Evolutionary conservation across 2,888 invertebrate genomes (phyloP), one percentile per base, ranked within the genome.

Genomic region (Pterostichus niger): DNA sequence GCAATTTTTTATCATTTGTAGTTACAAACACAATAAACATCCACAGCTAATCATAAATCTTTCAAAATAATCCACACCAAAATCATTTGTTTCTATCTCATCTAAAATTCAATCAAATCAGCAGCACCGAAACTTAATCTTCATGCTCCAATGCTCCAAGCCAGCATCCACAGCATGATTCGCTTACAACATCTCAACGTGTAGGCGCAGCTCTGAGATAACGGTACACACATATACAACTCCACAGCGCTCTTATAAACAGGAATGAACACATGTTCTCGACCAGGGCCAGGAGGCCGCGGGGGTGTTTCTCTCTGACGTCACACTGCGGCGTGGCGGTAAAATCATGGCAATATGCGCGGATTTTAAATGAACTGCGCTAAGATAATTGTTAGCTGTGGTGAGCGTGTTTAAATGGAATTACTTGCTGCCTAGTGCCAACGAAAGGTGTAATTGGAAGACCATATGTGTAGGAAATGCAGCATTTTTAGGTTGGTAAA

Each of bases 141-240:
- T 49, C 11, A 4, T 49, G 0, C 49, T 49, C 49, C 49, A n/a
- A n/a, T 49, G 13, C 10, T 56, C 56, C 56, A 17, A 1, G 52
- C 64, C 68, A 71, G 68, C 68, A 56, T 56, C 56, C 15, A 10
- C 44, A 40, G 68, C 40, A n/a, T 64, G 64, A 13, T 13, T 15
- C 40, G 40, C 40, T 40, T 40, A 17, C 59, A 59, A 24, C 68
- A 71, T 71, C 68, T 64, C 9, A 24, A 13, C 82, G 82, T 82
- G 82, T 82, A 82, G 82, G 82, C 56, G 82, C 82, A 82, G 64
- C 52, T 33, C 52, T 46, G 46, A 59, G 15, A 46, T 82, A 82
- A 82, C 82, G 82, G 82, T 82, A 82, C 73, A 44, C 56, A 7
- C 54, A 71, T 49, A 71, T 54, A 35, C 68, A 64, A 31, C 31